phyloP scores from a whole-genome alignment of 2,113 vertebrate species.

The Psophia crepitans region DNA sequence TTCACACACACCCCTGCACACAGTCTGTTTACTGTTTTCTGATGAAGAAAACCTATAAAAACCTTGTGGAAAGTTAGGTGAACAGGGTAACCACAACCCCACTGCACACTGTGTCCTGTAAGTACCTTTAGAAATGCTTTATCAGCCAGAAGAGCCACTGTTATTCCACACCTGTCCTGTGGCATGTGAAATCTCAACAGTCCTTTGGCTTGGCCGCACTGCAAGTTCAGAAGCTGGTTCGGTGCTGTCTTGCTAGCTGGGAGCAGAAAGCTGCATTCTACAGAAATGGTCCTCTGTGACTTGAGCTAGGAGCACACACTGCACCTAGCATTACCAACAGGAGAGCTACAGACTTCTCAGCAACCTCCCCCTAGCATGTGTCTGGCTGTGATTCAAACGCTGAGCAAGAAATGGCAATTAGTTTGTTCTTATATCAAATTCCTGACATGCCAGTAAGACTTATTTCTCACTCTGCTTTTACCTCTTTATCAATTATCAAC shows the following conservation, averaged over 20 bases:
- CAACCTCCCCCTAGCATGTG: background rate
- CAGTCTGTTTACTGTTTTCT: background rate
- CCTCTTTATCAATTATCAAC: background rate
- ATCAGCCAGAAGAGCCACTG: background rate
- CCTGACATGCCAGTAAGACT: background rate
- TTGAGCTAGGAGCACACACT: rapidly evolving
- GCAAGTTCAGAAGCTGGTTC: rapidly evolving
- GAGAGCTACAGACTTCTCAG: background rate
- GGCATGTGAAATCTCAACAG: background rate
- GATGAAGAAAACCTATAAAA: background rate
- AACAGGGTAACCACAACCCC: background rate
- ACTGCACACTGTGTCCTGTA: background rate
- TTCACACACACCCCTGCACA: background rate
- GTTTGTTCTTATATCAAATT: background rate
- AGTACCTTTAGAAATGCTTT: background rate
- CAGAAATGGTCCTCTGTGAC: background rate
- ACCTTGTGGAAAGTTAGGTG: background rate
- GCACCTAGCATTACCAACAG: background rate
- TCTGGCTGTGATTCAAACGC: background rate
- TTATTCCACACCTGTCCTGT: background rate
- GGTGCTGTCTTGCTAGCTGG: rapidly evolving
- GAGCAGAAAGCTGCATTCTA: background rate
- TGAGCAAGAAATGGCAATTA: background rate
- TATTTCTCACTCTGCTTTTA: background rate
- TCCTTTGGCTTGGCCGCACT: background rate